Percentiles rank a stretch among this genome's conserved stretches.
Evolutionary conservation across 1,140 invertebrate genomes (phyloP).

Genomic region (Euwallacea fornicatus): DNA sequence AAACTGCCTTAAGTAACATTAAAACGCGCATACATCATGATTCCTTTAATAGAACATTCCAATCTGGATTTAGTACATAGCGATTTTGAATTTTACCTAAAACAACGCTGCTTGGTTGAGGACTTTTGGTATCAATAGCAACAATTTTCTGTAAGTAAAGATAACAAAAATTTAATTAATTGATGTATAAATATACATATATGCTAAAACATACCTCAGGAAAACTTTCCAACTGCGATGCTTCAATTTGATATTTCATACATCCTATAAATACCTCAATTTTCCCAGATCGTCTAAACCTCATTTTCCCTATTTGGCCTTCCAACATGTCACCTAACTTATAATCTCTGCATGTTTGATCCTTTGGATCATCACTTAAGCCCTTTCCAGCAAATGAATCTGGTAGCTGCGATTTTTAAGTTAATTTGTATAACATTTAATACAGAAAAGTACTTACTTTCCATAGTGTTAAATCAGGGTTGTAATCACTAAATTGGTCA

Average conservation of each 20-base stretch:
- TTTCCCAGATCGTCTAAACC: slow-evolving; percentile 43
- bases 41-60: slow-evolving; percentile 14
- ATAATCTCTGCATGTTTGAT: slow-evolving; percentile 43
- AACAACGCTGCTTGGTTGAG: slow-evolving; percentile 6
- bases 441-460: slow-evolving; percentile 28
- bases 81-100: slow-evolving; percentile 32
- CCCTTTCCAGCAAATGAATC: slow-evolving; percentile 46
- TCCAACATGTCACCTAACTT: slow-evolving; percentile 41
- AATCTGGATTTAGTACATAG: slow-evolving; percentile 29
- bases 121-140: slow-evolving; percentile 11
- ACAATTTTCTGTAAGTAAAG: slow-evolving; percentile 34
- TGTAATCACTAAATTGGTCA: slow-evolving; percentile 37
- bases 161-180: slow-evolving; percentile 2
- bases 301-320: slow-evolving; percentile 46
- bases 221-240: slow-evolving; percentile 20
- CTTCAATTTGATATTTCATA: slow-evolving; percentile 41
- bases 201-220: slow-evolving; percentile 37
- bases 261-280: slow-evolving; percentile 43
- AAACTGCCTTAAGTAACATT: too few relatives aligned
- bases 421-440: slow-evolving; percentile 10
- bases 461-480: slow-evolving; percentile 41
- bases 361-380: slow-evolving; percentile 45
- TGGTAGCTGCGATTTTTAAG: slow-evolving; percentile 38
- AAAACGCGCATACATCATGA: too few relatives aligned
- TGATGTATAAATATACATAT: not conserved